Evolutionary conservation across 2,888 invertebrate species (phyloP).

Genomic region (Plemyria rubiginata): DNA sequence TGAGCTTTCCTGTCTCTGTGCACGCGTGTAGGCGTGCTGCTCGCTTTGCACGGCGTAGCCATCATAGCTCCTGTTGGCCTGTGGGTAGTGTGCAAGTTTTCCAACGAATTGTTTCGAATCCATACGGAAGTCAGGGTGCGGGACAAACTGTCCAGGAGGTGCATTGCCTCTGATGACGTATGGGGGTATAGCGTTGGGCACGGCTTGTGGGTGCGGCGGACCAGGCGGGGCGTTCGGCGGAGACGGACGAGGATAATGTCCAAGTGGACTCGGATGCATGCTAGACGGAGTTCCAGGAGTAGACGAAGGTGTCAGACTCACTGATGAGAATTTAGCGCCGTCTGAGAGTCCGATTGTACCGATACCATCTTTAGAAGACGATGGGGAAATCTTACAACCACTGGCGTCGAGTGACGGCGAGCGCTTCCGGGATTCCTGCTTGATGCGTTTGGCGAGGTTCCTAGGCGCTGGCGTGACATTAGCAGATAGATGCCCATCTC

Average conservation of each 20-base stretch:
- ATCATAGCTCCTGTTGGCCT: conserved; percentile 73
- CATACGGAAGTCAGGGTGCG: conserved; percentile 82
- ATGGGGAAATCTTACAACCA: conserved; percentile 79
- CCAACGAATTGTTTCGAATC: conserved; percentile 80
- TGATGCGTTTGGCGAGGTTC: conserved; percentile 79
- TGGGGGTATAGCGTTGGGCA: conserved; percentile 85
- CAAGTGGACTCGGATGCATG: conserved; percentile 87
- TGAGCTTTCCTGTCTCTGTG: conserved; percentile 70
- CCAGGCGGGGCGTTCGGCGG: conserved; percentile 88
- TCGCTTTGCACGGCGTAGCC: conserved; percentile 72
- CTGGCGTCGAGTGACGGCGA: conserved; percentile 81
- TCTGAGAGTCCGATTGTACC: conserved; percentile 77
- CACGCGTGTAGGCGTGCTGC: conserved; percentile 77
- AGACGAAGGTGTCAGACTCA: conserved; percentile 87
- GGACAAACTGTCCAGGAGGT: conserved; percentile 76
- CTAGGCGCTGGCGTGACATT: conserved; percentile 81
- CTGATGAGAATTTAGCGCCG: conserved; percentile 86
- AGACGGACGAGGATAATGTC: conserved; percentile 88
- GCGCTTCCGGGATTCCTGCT: conserved; percentile 84
- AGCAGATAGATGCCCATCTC: conserved; percentile 89
- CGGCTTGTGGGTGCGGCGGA: conserved; percentile 84
- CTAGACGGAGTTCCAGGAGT: conserved; percentile 87
- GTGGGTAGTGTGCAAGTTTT: conserved; percentile 76
- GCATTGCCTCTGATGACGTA: conserved; percentile 84
- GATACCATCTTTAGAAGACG: conserved; percentile 83